Percentiles rank a stretch among this genome's conserved stretches.
phyloP scores from a whole-genome alignment of 1,140 invertebrate species.

The Drosophila ercepeae region DNA sequence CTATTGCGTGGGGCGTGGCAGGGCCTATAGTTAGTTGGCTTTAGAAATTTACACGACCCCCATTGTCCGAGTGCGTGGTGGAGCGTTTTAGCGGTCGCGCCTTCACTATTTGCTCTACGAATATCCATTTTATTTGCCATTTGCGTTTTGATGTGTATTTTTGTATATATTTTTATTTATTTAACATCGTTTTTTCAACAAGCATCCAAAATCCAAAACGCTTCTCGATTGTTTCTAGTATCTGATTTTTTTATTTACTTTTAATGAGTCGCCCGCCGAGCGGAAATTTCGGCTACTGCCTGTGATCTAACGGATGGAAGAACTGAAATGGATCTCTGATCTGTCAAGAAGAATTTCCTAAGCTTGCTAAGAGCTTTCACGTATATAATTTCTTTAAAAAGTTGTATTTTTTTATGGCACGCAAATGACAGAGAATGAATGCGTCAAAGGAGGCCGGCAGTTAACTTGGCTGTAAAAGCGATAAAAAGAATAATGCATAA shows the following conservation, averaged over 20 bases:
- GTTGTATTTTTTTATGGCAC: constrained; percentile 59
- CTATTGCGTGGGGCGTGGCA: constrained; percentile 49
- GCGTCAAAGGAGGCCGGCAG: constrained; percentile 48
- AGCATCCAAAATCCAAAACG: constrained; percentile 47
- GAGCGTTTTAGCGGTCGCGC: constrained; percentile 49
- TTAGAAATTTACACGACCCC: constrained; percentile 71
- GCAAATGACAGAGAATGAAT: constrained; percentile 66
- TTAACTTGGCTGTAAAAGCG: constrained; percentile 52
- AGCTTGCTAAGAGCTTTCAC: constrained; percentile 9
- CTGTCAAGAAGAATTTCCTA: background rate
- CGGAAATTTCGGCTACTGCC: constrained; percentile 42
- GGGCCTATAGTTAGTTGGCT: constrained; percentile 47
- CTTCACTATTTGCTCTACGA: constrained; percentile 57
- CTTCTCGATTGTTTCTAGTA: constrained; percentile 72
- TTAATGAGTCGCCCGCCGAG: constrained; percentile 60
- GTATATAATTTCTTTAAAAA: constrained; percentile 63
- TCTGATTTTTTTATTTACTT: constrained; percentile 80
- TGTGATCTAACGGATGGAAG: constrained; percentile 1
- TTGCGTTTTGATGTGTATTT: constrained; percentile 52
- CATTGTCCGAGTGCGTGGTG: constrained; percentile 41
- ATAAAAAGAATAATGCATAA: constrained; percentile 59
- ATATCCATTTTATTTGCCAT: constrained; percentile 48
- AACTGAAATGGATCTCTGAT: constrained; percentile 26
- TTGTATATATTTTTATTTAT: constrained; percentile 74
- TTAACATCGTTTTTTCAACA: constrained; percentile 79